These are phyloP conservation scores for Enteromius fasciolatus DNA, from an alignment of 2,797 vertebrate genomes.

Conservation along the genomic window DNA sequence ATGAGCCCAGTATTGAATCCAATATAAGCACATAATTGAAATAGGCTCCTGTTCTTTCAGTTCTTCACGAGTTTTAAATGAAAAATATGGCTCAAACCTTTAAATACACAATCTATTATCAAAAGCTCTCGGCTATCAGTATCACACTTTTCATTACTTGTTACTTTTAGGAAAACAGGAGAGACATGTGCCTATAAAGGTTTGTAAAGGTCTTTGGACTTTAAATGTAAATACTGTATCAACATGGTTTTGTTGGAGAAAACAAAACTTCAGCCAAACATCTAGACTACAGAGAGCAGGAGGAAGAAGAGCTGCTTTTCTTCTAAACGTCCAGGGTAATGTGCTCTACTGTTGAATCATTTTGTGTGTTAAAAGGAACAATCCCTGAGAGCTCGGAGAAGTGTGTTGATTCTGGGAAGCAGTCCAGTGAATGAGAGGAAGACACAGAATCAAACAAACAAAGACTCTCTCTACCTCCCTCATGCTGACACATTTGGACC, in stretches of 20 bases:
- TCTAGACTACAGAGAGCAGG: not conserved
- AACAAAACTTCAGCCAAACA: not conserved
- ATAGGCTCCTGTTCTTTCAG: not conserved
- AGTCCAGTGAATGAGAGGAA: slow-evolving; percentile 15
- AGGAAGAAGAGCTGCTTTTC: not conserved
- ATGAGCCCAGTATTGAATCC: not conserved
- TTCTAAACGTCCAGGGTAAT: slow-evolving; percentile 11
- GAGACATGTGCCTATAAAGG: too few relatives aligned
- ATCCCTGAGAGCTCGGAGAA: not conserved
- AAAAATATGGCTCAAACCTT: not conserved
- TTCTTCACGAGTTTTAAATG: not conserved
- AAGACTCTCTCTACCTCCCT: not conserved
- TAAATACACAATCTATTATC: not conserved
- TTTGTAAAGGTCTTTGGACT: not conserved
- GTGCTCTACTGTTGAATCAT: slow-evolving; percentile 7
- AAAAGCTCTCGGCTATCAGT: not conserved
- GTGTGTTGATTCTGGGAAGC: slow-evolving; percentile 30
- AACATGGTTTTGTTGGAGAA: not conserved
- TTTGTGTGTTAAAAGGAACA: slow-evolving; percentile 33
- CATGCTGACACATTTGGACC: not conserved
- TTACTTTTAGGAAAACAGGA: not conserved
- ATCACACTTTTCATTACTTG: not conserved
- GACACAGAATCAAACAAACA: slow-evolving; percentile 8
- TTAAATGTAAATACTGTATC: slow-evolving; percentile 1
- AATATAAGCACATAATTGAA: not conserved